These are phyloP conservation scores for Novumbra hubbsi DNA, from an alignment of 2,797 vertebrate genomes.

Conservation along the genomic window DNA sequence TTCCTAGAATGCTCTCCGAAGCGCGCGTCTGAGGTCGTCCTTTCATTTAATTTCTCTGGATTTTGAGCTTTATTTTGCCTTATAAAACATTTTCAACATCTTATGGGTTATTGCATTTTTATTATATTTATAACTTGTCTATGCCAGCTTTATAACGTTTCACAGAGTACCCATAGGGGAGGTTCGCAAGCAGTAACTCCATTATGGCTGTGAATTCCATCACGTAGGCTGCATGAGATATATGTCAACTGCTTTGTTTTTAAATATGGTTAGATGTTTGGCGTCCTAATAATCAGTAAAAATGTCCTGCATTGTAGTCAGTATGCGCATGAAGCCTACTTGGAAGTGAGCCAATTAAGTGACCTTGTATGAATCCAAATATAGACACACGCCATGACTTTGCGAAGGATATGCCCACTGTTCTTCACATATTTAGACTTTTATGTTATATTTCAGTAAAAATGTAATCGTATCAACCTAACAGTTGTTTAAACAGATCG, in stretches of 20 bases:
- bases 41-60: background rate
- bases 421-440: background rate
- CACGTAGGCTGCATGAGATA: constrained; percentile 49
- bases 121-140: background rate
- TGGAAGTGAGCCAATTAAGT: constrained; percentile 7
- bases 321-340: constrained; percentile 1
- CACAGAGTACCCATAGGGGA: background rate
- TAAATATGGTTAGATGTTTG: background rate
- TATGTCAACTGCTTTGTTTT: background rate
- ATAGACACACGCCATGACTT: background rate
- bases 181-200: constrained; percentile 37
- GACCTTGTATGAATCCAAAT: constrained; percentile 21
- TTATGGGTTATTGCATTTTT: constrained; percentile 10
- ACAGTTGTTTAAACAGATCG: too few species aligned
- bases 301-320: background rate
- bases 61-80: background rate
- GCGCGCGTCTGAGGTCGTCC: background rate
- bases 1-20: background rate
- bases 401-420: background rate
- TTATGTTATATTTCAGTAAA: too few species aligned
- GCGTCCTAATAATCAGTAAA: background rate
- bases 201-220: constrained; percentile 41
- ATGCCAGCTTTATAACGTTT: background rate
- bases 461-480: too few species aligned
- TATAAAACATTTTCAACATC: background rate